Evolutionary conservation across 1,140 invertebrate genomes (phyloP).

Genomic region (Latrodectus geometricus): DNA sequence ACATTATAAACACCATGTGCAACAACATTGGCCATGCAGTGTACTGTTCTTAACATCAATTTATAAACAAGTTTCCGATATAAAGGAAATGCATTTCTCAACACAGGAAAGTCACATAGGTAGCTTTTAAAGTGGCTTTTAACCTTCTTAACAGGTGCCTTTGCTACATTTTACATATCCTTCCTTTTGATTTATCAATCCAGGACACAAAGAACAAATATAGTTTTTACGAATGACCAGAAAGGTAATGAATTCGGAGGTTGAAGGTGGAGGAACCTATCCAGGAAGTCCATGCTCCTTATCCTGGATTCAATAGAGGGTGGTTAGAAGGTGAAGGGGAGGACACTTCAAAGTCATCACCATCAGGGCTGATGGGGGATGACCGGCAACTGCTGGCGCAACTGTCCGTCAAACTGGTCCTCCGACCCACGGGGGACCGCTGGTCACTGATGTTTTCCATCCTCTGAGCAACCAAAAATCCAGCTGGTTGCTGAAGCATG

Average conservation of each 20-base stretch:
- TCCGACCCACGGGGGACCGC: not conserved
- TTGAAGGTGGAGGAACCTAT: not conserved
- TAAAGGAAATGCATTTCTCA: too few relatives aligned
- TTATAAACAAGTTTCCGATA: too few relatives aligned
- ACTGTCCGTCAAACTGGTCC: constrained; percentile 51
- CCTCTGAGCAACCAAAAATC: constrained; percentile 40
- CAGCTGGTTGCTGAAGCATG: constrained; percentile 44
- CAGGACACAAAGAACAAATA: too few relatives aligned
- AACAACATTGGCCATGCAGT: too few relatives aligned
- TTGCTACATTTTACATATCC: too few relatives aligned
- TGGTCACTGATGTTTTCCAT: not conserved
- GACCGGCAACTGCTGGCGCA: constrained; percentile 27
- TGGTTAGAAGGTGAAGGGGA: not conserved
- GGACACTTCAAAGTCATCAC: constrained; percentile 27
- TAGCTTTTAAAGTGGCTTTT: too few relatives aligned
- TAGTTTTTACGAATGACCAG: constrained; percentile 41
- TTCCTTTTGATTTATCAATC: too few relatives aligned
- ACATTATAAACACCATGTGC: too few relatives aligned
- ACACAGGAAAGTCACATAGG: too few relatives aligned
- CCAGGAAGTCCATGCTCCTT: not conserved
- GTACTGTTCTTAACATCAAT: too few relatives aligned
- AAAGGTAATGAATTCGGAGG: constrained; percentile 17
- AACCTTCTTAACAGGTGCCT: too few relatives aligned
- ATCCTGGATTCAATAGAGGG: constrained; percentile 40
- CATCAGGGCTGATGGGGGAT: constrained; percentile 25